Percentiles rank a stretch among this genome's conserved stretches.
phyloP scores from a whole-genome alignment of 2,113 vertebrate species.

The Antechinus stuartii region DNA sequence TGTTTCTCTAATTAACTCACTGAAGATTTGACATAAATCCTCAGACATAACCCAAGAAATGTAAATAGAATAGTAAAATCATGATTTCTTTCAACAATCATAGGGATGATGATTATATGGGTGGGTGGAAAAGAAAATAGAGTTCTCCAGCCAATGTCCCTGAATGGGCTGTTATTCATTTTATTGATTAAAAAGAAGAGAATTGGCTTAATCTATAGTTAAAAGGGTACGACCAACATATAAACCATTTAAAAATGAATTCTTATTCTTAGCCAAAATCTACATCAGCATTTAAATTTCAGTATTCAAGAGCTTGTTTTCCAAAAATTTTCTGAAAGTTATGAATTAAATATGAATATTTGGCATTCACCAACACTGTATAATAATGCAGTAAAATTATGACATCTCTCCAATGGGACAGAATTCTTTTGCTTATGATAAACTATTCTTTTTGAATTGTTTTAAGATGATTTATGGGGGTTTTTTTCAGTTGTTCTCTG shows the following conservation, averaged over 20 bases:
- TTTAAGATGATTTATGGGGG: conserved; percentile 19
- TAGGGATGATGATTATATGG: background rate
- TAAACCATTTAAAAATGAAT: conserved; percentile 40
- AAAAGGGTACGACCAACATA: background rate
- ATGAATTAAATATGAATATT: background rate
- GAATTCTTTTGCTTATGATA: conserved; percentile 45
- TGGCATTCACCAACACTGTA: conserved; percentile 8
- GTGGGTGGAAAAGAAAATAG: background rate
- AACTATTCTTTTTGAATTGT: conserved; percentile 41
- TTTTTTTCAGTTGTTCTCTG: conserved; percentile 44
- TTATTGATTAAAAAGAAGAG: background rate
- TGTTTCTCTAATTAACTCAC: background rate
- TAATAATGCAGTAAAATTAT: conserved; percentile 53
- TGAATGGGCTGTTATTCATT: background rate
- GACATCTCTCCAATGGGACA: conserved; percentile 11
- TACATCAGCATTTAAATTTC: conserved; percentile 19
- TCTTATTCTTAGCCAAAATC: conserved; percentile 29
- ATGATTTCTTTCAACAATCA: background rate
- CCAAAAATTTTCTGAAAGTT: background rate
- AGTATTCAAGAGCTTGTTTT: conserved; percentile 25
- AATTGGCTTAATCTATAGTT: background rate
- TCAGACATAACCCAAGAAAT: background rate
- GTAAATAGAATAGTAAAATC: background rate
- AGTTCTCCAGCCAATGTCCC: background rate
- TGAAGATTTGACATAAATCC: background rate